phyloP scores from a whole-genome alignment of 2,888 invertebrate species.

The Amorpha juglandis region DNA sequence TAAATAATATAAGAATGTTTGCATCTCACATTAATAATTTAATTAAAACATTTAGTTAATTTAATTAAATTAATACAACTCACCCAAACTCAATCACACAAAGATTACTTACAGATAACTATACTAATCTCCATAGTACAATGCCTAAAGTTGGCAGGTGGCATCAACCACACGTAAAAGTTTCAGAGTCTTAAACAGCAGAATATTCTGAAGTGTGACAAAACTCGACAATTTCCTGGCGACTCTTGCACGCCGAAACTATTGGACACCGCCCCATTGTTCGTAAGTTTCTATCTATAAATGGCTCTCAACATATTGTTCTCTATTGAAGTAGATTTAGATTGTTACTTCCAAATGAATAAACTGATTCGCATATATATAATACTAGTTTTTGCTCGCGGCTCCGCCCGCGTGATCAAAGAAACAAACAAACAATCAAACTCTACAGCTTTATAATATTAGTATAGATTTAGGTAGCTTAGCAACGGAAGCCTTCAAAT shows the following conservation, averaged over 20 bases:
- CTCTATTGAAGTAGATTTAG: too few relatives aligned
- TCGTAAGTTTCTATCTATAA: not conserved
- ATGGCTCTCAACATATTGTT: not conserved
- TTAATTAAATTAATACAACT: not conserved
- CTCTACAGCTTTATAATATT: too few relatives aligned
- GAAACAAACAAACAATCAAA: too few relatives aligned
- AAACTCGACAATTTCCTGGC: constrained; percentile 26
- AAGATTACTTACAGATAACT: not conserved
- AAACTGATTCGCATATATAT: too few relatives aligned
- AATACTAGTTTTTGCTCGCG: too few relatives aligned
- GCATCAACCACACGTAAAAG: not conserved
- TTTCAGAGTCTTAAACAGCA: constrained; percentile 9
- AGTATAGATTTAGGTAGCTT: too few relatives aligned
- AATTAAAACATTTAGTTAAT: too few relatives aligned
- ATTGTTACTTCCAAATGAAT: too few relatives aligned
- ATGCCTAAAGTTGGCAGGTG: constrained; percentile 2
- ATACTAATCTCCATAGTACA: constrained; percentile 5
- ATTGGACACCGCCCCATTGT: constrained; percentile 20
- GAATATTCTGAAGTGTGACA: constrained; percentile 28
- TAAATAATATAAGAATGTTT: too few relatives aligned
- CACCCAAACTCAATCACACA: not conserved
- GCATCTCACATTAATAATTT: too few relatives aligned
- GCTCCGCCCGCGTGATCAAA: too few relatives aligned
- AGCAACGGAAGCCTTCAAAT: too few relatives aligned
- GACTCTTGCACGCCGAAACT: constrained; percentile 22